Evolutionary conservation across 2,888 invertebrate species (phyloP), one percentile per base, ranked within the genome.

Genomic region (Drosophila niveifrons): DNA sequence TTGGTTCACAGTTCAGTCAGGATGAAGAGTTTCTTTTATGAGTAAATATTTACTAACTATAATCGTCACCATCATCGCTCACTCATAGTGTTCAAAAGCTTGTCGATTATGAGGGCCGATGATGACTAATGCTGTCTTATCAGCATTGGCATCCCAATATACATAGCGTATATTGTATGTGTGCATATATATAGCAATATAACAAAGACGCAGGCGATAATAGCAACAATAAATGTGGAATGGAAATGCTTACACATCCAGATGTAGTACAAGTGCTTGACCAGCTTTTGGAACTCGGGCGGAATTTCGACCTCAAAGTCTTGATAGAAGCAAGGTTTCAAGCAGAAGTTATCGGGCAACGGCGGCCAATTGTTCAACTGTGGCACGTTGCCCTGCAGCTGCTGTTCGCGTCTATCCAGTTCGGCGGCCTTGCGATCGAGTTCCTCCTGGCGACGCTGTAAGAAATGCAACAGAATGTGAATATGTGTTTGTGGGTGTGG

Each of bases 261-360:
- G 79, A 98, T 94, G 92, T 98, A 98, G 92, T 99, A 99, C 66
- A 99, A 94, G 91, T 97, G 96, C 80, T 97, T 96, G 36, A 99
- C 99, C 86, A 98, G 96, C 92, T 96, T 96, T 93, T 99, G 99
- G 93, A 99, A 99, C 92, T 99, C 98, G 52, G 97, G 94, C 23
- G 99, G 98, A 92, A 99, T 99, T 92, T 99, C 99, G 50, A 99
- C 97, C 92, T 98, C 97, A 86, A 99, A 98, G 93, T 99, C 99
- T 94, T 99, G 99, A 93, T 99, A 99, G 93, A 99, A 99, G 93
- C 99, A 99, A 0, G 99, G 99, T 91, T 98, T 97, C 72, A 99
- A 95, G 69, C 98, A 98, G 88, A 97, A 97, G 90, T 96, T 96
- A 58, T 96, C 95, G 0, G 99, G 99, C 75, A 99, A 93, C 0